These are phyloP conservation scores for Euphysa ruthae DNA, from an alignment of 30 jellyfish, hydroid and myxozoan genomes.

Conservation along the genomic window DNA sequence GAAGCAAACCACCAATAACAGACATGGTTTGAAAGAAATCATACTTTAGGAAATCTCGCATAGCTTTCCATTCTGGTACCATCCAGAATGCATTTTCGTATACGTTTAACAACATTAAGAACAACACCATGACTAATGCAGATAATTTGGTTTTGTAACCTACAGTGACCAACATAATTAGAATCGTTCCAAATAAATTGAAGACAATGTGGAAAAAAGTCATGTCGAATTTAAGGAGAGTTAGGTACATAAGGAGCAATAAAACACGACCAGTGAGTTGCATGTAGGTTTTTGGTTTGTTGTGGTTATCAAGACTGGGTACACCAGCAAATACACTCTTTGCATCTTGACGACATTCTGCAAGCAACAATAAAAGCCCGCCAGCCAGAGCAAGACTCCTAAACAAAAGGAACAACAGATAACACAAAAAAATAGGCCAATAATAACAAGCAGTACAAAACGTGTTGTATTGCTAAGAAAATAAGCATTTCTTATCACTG, in stretches of 20 bases:
- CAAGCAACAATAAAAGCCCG: conserved; percentile 82
- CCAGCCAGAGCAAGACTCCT: conserved; percentile 97
- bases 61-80: conserved; percentile 93
- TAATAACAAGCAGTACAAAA: too few species aligned
- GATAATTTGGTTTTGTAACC: conserved; percentile 97
- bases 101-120: conserved; percentile 58
- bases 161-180: conserved; percentile 80
- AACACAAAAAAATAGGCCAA: too few species aligned
- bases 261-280: conserved; percentile 98
- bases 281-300: conserved; percentile 94
- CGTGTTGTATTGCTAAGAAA: too few species aligned
- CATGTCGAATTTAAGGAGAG: conserved; percentile 88
- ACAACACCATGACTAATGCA: conserved; percentile 72
- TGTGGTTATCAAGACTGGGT: conserved; percentile 79
- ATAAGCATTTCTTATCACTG: too few species aligned
- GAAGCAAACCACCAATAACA: conserved; percentile 96
- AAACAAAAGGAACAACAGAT: too few species aligned
- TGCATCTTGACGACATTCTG: conserved; percentile 95
- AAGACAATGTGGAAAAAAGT: conserved; percentile 81
- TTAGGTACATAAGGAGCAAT: conserved; percentile 80
- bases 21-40: conserved; percentile 99
- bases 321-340: conserved; percentile 95
- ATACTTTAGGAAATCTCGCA: conserved; percentile 93
- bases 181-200: conserved; percentile 67
- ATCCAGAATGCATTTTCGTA: conserved; percentile 97